These are phyloP conservation scores for Scylla paramamosain DNA, from an alignment of 1,140 invertebrate genomes.

Conservation along the genomic window DNA sequence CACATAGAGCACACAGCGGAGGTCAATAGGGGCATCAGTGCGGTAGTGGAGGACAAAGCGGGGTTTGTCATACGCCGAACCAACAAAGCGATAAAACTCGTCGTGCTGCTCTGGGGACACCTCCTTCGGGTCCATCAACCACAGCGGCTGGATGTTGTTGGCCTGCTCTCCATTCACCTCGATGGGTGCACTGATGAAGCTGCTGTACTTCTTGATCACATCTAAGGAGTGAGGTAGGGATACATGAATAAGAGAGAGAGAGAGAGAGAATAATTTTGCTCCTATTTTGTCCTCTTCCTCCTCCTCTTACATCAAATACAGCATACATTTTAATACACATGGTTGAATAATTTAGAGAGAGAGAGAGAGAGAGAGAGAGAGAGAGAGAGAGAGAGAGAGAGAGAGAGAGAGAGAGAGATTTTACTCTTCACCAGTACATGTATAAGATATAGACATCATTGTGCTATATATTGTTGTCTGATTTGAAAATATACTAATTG, in stretches of 20 bases:
- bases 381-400: neutral
- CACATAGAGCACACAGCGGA: conserved; percentile 94
- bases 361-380: neutral
- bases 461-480: too few relatives aligned
- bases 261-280: neutral
- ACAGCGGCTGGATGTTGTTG: conserved; percentile 92
- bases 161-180: conserved; percentile 92
- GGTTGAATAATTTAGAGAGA: neutral
- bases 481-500: too few relatives aligned
- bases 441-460: too few relatives aligned
- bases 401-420: neutral
- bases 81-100: conserved; percentile 94
- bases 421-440: too few relatives aligned
- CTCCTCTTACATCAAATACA: neutral
- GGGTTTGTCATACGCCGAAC: conserved; percentile 91
- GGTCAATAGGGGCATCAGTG: conserved; percentile 94
- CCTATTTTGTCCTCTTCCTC: neutral
- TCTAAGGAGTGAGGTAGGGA: conserved; percentile 82
- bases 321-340: too few relatives aligned
- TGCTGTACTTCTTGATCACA: conserved; percentile 97
- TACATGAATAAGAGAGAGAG: neutral
- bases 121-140: conserved; percentile 94
- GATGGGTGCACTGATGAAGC: conserved; percentile 97
- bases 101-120: conserved; percentile 92
- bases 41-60: conserved; percentile 91